A percentile compares a stretch with the other conserved stretches of the same genome.
These are phyloP conservation scores for Anniella stebbinsi DNA, from an alignment of 2,797 vertebrate species.

Conservation along the genomic window DNA sequence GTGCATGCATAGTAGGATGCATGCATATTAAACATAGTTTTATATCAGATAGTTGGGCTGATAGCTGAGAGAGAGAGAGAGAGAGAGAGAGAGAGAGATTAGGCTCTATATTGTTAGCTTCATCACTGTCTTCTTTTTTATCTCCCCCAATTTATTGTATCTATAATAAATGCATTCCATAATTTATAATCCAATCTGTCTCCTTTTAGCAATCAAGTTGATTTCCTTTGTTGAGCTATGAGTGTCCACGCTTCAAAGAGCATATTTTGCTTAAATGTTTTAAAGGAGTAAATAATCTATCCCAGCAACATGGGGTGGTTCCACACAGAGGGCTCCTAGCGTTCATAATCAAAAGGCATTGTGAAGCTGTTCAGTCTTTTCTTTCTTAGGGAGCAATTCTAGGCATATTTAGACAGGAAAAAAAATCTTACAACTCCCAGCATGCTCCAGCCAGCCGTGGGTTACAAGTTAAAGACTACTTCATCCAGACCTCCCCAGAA, in stretches of 20 bases:
- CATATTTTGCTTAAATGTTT: background rate
- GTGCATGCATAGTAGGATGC: background rate
- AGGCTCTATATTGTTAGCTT: background rate
- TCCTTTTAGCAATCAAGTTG: slow-evolving; percentile 1
- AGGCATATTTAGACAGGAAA: no score
- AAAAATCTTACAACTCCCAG: no score
- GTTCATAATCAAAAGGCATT: no score
- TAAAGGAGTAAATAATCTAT: background rate
- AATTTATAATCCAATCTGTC: slow-evolving; percentile 8
- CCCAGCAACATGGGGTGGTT: background rate
- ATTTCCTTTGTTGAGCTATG: slow-evolving; percentile 9
- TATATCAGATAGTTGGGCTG: background rate
- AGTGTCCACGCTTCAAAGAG: slow-evolving; percentile 3
- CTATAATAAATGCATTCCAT: slow-evolving; percentile 31
- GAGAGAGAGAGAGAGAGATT: background rate
- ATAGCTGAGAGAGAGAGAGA: background rate
- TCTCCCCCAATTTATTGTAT: slow-evolving; percentile 1
- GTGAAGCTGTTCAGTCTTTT: no score
- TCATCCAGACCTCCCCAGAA: no score
- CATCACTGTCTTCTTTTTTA: background rate
- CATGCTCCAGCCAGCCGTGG: no score
- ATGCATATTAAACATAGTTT: background rate
- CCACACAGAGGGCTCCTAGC: no score
- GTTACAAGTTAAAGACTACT: no score
- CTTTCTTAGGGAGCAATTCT: no score